Evolutionary conservation across 2,888 invertebrate genomes (phyloP), one percentile per base, ranked within the genome.

Genomic region (Nymphalis urticae): DNA sequence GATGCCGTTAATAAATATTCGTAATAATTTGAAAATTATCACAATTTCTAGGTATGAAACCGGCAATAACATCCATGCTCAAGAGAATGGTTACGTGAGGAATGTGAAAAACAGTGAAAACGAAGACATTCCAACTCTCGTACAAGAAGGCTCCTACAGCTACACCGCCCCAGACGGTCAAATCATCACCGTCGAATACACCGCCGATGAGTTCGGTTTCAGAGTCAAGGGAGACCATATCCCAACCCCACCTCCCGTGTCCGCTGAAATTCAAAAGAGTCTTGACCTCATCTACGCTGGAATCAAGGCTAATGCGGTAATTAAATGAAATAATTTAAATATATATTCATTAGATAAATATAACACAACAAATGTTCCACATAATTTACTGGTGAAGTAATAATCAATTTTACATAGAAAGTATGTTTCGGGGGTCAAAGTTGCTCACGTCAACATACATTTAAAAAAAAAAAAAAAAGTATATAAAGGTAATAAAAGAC

Each of bases 241-340:
- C 80, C 97, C 97, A 73, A 97, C 97, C 63, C 95, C 97, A 72
- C 97, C 97, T 17, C 96, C 97, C 72, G 95, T 96, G 36, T 96
- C 96, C 65, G 94, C 95, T 73, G 97, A 97, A 92, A 97, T 97
- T 80, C 97, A 97, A 88, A 97, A 97, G 85, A 97, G 97, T 66
- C 93, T 97, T 72, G 97, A 97, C 86, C 95, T 97, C 82, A 97
- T 97, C 86, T 97, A 95, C 85, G 97, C 96, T 69, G 96, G 96
- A 79, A 97, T 97, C 76, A 95, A 95, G 82, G 92, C 93, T 59
- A 93, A 93, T 75, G 78, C 80, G 85, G 92, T 93, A 83, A 62
- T 32, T 66, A 61, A 16, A 24, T 13, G 3, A 27, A 54, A 24
- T 53, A 10, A n/a, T n/a, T n/a, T n/a, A n/a, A n/a, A n/a, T n/a